phyloP scores from a whole-genome alignment of 2,888 invertebrate genomes.

The Melanchra persicariae region DNA sequence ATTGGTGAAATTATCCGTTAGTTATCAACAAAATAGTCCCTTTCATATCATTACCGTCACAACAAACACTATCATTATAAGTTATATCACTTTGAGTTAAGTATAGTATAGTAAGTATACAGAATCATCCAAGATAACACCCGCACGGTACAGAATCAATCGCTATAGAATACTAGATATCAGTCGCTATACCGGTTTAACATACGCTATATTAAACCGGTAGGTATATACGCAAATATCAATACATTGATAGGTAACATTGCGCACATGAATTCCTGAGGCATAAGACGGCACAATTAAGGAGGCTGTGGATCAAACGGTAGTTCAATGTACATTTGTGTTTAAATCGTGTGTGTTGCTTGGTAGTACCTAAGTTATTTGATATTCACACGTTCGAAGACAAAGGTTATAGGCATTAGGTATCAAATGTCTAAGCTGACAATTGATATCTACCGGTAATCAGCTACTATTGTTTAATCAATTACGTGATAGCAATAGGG shows the following conservation, averaged over 20 bases:
- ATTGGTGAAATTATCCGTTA: too few species aligned
- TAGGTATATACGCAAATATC: constrained; percentile 60
- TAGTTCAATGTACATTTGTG: constrained; percentile 32
- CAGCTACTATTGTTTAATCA: neutral
- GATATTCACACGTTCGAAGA: neutral
- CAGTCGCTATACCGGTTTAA: constrained; percentile 71
- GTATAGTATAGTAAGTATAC: too few species aligned
- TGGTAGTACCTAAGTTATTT: constrained; percentile 4
- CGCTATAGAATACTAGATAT: constrained; percentile 74
- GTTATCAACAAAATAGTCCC: neutral
- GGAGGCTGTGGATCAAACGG: constrained; percentile 50
- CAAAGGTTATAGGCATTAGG: neutral
- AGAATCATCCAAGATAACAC: constrained; percentile 51
- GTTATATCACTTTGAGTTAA: constrained; percentile 8
- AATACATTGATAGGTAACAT: constrained; percentile 64
- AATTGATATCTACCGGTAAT: neutral
- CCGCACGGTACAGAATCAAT: constrained; percentile 61
- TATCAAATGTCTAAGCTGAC: neutral
- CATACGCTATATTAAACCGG: neutral
- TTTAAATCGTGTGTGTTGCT: neutral
- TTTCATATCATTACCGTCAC: neutral
- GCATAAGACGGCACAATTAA: constrained; percentile 52
- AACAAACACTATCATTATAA: constrained; percentile 3
- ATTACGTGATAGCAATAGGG: neutral
- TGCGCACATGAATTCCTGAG: constrained; percentile 81